phyloP scores from a whole-genome alignment of 2,113 vertebrate genomes.

The Stictonetta naevosa region DNA sequence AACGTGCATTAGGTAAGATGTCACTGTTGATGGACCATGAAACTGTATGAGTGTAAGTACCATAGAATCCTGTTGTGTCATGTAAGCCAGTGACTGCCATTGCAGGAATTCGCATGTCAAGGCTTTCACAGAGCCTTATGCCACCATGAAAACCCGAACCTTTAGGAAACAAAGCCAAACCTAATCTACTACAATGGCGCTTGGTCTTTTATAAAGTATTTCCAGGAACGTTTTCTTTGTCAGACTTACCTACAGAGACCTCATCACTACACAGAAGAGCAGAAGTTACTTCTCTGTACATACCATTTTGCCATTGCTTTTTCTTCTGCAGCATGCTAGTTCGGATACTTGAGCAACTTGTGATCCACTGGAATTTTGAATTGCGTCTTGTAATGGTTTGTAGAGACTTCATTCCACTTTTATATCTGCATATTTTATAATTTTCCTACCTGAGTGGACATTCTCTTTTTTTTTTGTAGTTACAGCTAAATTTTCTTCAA shows the following conservation, averaged over 20 bases:
- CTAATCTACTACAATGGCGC: not conserved
- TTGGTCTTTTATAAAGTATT: not conserved
- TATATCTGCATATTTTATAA: not conserved
- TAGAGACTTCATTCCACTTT: not conserved
- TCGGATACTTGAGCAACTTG: not conserved
- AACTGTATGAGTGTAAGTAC: not conserved
- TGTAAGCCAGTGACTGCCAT: not conserved
- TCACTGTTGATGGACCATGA: not conserved
- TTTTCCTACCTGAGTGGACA: not conserved
- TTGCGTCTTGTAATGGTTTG: not conserved
- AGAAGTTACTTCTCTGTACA: not conserved
- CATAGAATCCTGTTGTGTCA: not conserved
- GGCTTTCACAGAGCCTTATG: not conserved
- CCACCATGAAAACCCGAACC: not conserved
- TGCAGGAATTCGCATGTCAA: not conserved
- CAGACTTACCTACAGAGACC: not conserved
- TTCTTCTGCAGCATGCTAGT: not conserved
- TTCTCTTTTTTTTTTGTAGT: not conserved
- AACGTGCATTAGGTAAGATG: not conserved
- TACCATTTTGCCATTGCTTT: not conserved
- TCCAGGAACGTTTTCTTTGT: not conserved
- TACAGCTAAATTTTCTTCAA: not conserved
- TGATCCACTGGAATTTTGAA: not conserved
- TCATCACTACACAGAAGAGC: accelerated
- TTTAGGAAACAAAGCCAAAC: not conserved